A percentile compares a stretch with the other conserved stretches of the same genome.
These are phyloP conservation scores for Rhaphigaster nebulosa DNA, from an alignment of 2,888 invertebrate species.

Conservation along the genomic window DNA sequence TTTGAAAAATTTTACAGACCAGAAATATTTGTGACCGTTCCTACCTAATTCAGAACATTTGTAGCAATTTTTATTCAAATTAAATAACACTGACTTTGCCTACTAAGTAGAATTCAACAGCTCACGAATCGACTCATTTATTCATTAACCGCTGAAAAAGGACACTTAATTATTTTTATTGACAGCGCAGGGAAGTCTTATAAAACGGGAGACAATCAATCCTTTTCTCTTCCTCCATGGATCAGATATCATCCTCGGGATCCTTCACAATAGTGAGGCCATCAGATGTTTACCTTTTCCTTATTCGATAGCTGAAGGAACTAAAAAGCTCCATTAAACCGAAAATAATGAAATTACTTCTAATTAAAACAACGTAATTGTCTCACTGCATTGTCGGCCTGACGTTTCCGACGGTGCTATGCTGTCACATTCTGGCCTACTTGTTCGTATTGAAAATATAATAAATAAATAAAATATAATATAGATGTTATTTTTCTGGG, in stretches of 20 bases:
- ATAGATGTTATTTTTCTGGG: too few relatives aligned
- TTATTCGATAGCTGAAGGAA: not conserved
- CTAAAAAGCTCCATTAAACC: not conserved
- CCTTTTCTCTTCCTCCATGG: not conserved
- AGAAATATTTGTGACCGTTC: too few relatives aligned
- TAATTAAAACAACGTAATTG: not conserved
- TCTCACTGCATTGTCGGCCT: too few relatives aligned
- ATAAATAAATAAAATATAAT: too few relatives aligned
- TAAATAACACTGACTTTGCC: not conserved
- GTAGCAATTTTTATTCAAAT: too few relatives aligned
- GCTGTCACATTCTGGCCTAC: too few relatives aligned
- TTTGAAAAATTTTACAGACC: too few relatives aligned
- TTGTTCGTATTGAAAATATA: too few relatives aligned
- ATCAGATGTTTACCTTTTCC: slow-evolving; percentile 12
- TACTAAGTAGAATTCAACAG: not conserved
- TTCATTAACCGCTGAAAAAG: not conserved
- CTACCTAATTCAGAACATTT: too few relatives aligned
- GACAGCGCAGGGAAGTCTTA: not conserved
- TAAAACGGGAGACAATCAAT: not conserved
- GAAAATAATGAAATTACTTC: not conserved
- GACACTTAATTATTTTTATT: not conserved
- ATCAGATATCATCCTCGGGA: slow-evolving; percentile 14
- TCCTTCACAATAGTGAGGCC: slow-evolving; percentile 17
- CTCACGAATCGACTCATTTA: not conserved
- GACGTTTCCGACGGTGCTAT: too few relatives aligned